Conservation (phyloP, 2,888 invertebrate genomes). For the Crocallis elinguaria region DNA sequence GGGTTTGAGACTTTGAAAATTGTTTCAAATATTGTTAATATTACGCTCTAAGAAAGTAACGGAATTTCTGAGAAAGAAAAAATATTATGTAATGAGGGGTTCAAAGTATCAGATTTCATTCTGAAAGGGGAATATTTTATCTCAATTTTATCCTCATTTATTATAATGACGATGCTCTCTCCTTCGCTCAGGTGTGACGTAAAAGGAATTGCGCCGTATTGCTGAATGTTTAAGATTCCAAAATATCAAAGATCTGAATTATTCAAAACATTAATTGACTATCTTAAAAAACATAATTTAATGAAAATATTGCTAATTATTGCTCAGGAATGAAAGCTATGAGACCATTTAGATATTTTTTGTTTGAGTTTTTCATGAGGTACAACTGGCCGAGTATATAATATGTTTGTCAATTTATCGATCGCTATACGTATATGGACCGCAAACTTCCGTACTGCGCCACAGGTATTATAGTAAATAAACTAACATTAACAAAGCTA, state of each 20-base stretch:
- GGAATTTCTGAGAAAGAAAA: constrained; percentile 27
- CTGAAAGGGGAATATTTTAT: constrained; percentile 35
- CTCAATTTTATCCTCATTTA: constrained; percentile 40
- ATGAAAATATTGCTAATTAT: too few relatives aligned
- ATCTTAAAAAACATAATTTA: too few relatives aligned
- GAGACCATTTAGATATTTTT: too few relatives aligned
- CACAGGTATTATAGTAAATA: too few relatives aligned
- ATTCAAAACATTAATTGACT: not conserved
- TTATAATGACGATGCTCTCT: constrained; percentile 38
- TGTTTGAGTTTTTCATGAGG: too few relatives aligned
- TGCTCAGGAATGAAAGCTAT: too few relatives aligned
- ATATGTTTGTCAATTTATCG: too few relatives aligned
- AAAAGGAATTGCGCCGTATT: constrained; percentile 27
- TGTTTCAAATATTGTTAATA: constrained; percentile 18
- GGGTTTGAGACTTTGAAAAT: constrained; percentile 11
- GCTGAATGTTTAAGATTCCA: constrained; percentile 7
- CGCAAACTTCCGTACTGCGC: too few relatives aligned
- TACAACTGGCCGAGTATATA: too few relatives aligned
- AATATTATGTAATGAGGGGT: constrained; percentile 36
- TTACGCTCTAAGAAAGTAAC: constrained; percentile 21
- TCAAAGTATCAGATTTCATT: constrained; percentile 39
- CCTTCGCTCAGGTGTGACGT: constrained; percentile 31
- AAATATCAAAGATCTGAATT: not conserved
- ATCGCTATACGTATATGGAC: too few relatives aligned
- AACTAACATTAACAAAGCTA: too few relatives aligned